Percentiles rank a stretch among this genome's conserved stretches.
phyloP scores from a whole-genome alignment of 1,140 invertebrate species.

The Artemia franciscana region DNA sequence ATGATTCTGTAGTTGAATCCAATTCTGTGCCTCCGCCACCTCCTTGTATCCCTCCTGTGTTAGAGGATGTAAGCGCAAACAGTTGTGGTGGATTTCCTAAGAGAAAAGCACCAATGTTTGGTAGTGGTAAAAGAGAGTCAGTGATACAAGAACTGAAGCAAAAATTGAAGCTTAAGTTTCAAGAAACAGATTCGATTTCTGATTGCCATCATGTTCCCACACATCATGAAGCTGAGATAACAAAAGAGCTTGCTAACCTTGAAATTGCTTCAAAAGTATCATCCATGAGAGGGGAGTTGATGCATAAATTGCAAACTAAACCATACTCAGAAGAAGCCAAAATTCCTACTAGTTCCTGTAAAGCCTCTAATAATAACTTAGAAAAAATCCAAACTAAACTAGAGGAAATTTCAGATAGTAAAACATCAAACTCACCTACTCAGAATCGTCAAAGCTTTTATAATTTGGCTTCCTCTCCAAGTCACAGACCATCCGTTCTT shows the following conservation, averaged over 20 bases:
- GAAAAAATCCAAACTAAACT: no score
- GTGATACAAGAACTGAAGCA: constrained; percentile 17
- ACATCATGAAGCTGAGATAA: neutral
- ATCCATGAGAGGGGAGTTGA: neutral
- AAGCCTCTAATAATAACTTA: no score
- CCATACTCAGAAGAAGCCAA: no score
- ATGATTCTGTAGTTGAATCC: neutral
- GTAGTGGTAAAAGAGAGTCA: constrained; percentile 10
- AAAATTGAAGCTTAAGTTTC: constrained; percentile 14
- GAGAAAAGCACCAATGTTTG: neutral
- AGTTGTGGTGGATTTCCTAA: neutral
- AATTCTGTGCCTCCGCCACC: neutral
- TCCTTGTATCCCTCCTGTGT: neutral
- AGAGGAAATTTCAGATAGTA: no score
- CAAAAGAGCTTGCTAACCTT: neutral
- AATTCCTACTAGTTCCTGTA: no score
- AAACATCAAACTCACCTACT: no score
- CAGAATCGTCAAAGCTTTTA: no score
- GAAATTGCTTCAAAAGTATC: neutral
- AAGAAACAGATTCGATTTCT: neutral
- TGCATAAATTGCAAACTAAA: no score
- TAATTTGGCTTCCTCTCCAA: no score
- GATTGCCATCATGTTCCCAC: neutral
- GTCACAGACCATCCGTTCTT: no score
- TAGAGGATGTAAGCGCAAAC: neutral